These are phyloP conservation scores for Alsophila aescularia DNA, from an alignment of 2,888 invertebrate genomes.

Conservation along the genomic window DNA sequence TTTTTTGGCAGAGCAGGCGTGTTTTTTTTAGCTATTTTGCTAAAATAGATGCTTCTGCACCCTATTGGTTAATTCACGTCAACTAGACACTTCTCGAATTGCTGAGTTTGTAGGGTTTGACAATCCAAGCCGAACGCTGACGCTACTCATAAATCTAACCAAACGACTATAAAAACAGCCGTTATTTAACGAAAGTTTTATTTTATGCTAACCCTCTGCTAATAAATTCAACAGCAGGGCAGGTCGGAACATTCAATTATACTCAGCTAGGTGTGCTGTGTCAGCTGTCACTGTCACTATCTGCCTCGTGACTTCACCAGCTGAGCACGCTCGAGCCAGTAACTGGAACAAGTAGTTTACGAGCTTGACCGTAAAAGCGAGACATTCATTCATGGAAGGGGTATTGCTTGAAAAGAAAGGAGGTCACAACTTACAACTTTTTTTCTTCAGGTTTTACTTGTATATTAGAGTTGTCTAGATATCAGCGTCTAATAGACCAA, in stretches of 20 bases:
- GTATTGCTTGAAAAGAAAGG: not conserved
- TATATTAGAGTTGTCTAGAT: too few species aligned
- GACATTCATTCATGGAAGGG: constrained; percentile 15
- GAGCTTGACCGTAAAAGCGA: constrained; percentile 7
- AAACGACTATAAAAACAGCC: too few species aligned
- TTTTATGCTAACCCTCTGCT: not conserved
- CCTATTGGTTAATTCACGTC: too few species aligned
- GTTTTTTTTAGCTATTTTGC: too few species aligned
- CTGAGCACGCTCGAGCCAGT: constrained; percentile 10
- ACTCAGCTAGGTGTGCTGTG: constrained; percentile 2
- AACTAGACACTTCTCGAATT: too few species aligned
- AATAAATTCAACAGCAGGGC: not conserved
- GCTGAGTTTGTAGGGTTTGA: too few species aligned
- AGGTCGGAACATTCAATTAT: constrained; percentile 12
- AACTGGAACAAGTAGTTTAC: constrained; percentile 23
- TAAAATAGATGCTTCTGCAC: too few species aligned
- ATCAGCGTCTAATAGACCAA: too few species aligned
- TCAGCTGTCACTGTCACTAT: constrained; percentile 19
- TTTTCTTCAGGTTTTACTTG: not conserved
- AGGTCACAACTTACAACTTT: constrained; percentile 10
- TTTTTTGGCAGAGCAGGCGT: too few species aligned
- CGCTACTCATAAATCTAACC: too few species aligned
- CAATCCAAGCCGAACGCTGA: too few species aligned
- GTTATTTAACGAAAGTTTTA: not conserved
- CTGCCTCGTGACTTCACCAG: constrained; percentile 16